Conservation (phyloP, 2,888 invertebrate genomes). For the Neocrepidodera transversa region DNA sequence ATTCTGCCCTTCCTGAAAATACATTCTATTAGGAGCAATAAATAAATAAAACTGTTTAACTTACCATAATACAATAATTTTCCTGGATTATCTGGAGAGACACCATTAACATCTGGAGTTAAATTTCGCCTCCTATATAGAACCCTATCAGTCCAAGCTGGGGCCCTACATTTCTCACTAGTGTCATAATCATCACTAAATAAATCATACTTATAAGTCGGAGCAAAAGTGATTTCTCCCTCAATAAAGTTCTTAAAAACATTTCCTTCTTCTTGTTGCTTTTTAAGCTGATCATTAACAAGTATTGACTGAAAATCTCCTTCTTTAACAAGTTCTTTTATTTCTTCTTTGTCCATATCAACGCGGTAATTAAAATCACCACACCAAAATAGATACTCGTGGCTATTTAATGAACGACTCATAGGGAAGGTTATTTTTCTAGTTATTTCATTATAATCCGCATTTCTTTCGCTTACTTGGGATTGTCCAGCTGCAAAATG, state of each 20-base stretch:
- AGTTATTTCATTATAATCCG: constrained; percentile 95
- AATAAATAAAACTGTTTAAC: background rate
- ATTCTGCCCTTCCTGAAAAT: constrained; percentile 72
- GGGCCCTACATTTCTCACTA: constrained; percentile 95
- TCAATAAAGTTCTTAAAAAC: constrained; percentile 94
- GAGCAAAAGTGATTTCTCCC: constrained; percentile 89
- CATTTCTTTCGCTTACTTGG: constrained; percentile 93
- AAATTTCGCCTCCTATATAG: constrained; percentile 87
- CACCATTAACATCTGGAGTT: constrained; percentile 70
- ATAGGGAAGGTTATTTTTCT: constrained; percentile 89
- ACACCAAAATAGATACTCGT: constrained; percentile 99
- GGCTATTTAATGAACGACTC: constrained; percentile 90
- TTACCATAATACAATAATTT: constrained; percentile 83
- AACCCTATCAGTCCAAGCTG: constrained; percentile 99
- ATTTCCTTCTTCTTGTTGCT: constrained; percentile 79
- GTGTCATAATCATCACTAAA: constrained; percentile 99
- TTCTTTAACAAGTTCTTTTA: constrained; percentile 81
- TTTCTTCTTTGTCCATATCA: constrained; percentile 93
- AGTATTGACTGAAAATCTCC: constrained; percentile 79
- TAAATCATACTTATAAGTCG: constrained; percentile 98
- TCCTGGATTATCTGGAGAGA: constrained; percentile 70
- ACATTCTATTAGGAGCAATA: no score
- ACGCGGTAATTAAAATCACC: constrained; percentile 99
- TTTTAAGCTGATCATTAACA: constrained; percentile 86
- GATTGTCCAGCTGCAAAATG: constrained; percentile 99